Percentiles rank a stretch among this genome's conserved stretches.
These are phyloP conservation scores for Drosophila athabasca DNA, from an alignment of 1,140 invertebrate genomes.

Conservation along the genomic window DNA sequence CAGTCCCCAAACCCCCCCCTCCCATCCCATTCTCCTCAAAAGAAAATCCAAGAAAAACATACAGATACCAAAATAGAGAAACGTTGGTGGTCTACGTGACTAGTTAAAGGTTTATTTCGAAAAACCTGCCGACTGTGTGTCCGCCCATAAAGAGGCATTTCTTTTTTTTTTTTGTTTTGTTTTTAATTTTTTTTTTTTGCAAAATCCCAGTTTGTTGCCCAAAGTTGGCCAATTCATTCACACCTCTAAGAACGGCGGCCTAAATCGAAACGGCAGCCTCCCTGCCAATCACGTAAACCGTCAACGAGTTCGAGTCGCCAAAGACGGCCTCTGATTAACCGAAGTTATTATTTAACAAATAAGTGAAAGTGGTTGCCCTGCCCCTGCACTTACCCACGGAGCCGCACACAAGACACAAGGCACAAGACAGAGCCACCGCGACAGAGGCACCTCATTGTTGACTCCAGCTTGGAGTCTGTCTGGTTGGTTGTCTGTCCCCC, in stretches of 20 bases:
- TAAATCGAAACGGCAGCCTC: conserved; percentile 11
- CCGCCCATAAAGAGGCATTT: conserved; percentile 21
- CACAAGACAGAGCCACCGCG: conserved; percentile 2
- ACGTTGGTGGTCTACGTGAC: conserved; percentile 70
- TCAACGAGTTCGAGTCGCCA: conserved; percentile 5
- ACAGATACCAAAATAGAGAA: conserved; percentile 1
- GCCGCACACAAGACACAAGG: no score
- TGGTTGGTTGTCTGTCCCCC: conserved; percentile 27
- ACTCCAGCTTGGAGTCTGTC: conserved; percentile 17
- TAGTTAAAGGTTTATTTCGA: conserved; percentile 52
- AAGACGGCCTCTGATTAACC: conserved; percentile 16
- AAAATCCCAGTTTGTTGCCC: conserved; percentile 24
- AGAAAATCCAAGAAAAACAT: conserved; percentile 6
- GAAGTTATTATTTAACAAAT: conserved; percentile 81
- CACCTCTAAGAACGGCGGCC: conserved; percentile 52
- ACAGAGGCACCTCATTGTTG: conserved; percentile 73
- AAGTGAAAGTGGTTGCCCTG: conserved; percentile 72
- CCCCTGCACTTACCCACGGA: conserved; percentile 67
- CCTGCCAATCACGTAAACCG: conserved; percentile 14
- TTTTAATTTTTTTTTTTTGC: conserved; percentile 13
- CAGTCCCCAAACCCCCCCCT: no score
- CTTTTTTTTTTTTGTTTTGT: conserved; percentile 17
- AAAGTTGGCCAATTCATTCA: conserved; percentile 29
- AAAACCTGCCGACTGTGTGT: conserved; percentile 23
- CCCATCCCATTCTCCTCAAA: neutral